Evolutionary conservation across 1,140 invertebrate genomes (phyloP), one percentile per base, ranked within the genome.

Genomic region (Papilio polyxenes): DNA sequence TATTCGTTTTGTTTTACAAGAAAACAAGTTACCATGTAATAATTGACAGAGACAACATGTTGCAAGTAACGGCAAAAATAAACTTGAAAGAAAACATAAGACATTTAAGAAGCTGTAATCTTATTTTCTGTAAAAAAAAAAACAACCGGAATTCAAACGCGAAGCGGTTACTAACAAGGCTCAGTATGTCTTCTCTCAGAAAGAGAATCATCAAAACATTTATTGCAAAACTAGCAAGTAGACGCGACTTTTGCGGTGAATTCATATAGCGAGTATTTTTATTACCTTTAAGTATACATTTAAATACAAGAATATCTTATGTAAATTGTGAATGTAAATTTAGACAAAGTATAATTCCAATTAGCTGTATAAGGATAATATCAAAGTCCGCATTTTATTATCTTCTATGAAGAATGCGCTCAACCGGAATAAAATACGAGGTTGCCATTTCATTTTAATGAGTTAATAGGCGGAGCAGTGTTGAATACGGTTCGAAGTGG

Each of bases 361-460:
- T 20, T 8, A 59, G n/a, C n/a, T n/a, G 7, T 9, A 6, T n/a
- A 17, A 59, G 17, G 17, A 59, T 17, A 15, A 56, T 59, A 20
- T 59, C 8, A 17, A 59, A 59, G 56, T 59, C 7, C n/a, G 56
- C 56, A 59, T 20, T 59, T 6, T 20, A 59, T 31, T 31, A n/a
- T 59, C 56, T 17, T 17, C 65, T 72, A 37, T 37, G 37, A 72
- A 31, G 62, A 72, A 40, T 72, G 31, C 31, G 31, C 5, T 72
- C 65, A 72, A 72, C 31, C 65, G 65, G 65, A 72, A 72, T 72
- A 37, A 72, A 72, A 72, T 72, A 72, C 65, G 23, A 17, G 65
- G 65, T 72, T 72, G 65, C 65, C 65, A 72, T 72, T 72, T 72
- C 65, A 72, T 72, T 72, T 40, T 72, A 37, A 15, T 72, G 31